Evolutionary conservation across 2,797 vertebrate genomes (phyloP).

Genomic region (Dipus sagitta): DNA sequence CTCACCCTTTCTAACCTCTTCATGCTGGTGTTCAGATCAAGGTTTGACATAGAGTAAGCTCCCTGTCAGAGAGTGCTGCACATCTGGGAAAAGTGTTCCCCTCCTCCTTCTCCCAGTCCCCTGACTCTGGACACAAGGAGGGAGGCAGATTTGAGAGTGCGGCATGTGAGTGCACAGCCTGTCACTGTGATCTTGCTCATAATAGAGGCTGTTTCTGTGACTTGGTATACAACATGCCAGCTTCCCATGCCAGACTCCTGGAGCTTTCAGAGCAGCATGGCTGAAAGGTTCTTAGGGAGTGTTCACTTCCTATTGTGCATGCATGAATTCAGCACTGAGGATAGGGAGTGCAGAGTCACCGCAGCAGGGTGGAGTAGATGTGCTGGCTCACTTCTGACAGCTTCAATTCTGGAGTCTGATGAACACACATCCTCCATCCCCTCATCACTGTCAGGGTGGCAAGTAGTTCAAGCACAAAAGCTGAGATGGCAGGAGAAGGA

Average conservation of each 20-base stretch:
- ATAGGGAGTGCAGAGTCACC: neutral
- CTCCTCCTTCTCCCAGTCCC: neutral
- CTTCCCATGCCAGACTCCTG: neutral
- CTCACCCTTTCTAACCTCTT: neutral
- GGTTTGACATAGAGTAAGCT: neutral
- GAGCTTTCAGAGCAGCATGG: neutral
- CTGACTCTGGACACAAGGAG: neutral
- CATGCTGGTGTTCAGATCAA: neutral
- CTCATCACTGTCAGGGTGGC: neutral
- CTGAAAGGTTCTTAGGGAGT: neutral
- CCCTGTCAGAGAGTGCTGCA: neutral
- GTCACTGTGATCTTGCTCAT: neutral
- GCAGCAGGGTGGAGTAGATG: neutral
- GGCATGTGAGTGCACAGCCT: neutral
- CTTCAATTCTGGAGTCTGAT: neutral
- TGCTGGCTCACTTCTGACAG: neutral
- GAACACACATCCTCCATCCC: neutral
- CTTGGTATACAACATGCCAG: neutral
- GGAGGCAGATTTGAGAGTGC: neutral
- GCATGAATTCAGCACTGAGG: neutral
- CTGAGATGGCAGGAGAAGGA: conserved; percentile 23
- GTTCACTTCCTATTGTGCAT: neutral
- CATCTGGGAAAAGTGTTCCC: neutral
- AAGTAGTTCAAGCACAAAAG: neutral
- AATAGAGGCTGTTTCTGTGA: neutral